Evolutionary conservation across 2,113 vertebrate genomes (phyloP), one percentile per base, ranked within the genome.

Genomic region (Misgurnus mizolepis): DNA sequence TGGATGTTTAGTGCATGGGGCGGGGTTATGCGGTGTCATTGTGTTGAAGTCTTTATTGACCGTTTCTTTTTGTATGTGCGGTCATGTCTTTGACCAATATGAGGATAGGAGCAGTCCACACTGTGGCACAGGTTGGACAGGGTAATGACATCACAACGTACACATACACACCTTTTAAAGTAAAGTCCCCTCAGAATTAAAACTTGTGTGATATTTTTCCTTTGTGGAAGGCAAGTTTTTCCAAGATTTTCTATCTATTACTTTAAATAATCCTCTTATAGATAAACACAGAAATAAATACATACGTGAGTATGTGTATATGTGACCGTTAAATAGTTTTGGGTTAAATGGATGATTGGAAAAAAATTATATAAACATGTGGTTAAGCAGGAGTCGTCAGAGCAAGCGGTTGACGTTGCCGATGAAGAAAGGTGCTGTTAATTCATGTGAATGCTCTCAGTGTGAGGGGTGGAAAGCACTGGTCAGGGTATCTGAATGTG

Each of bases 391-490:
- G 49, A 55, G 68, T 43, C 53, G 1, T 60, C 6, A 2, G 10
- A 40, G 53, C 55, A 43, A 49, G 12, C 22, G 39, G 67, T 71
- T 70, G 58, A 5, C 34, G 40, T 18, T 14, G 66, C 17, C 5
- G 27, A 47, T 14, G 66, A 75, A 84, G 67, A 76, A 78, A 84
- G 70, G 68, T 8, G 34, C 62, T 79, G 83, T 82, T 43, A 70
- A 45, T 60, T 76, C 39, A 75, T 75, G 80, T 84, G 58, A 84
- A 82, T 84, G 50, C 41, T 8, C 43, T 72, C 80, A 70, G 76
- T 84, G 76, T 84, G 65, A 75, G 70, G 39, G 12, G 34, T 68
- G 79, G 49, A 73, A 43, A 34, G 10, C 6, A 8, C 3, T 14
- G 72, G 68, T 66, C 79, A 45, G 83, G 72, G 79, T 73, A 41